Evolutionary conservation across 2,113 vertebrate species (phyloP).

Genomic region (rabbit (Oryctolagus cuniculus)): DNA sequence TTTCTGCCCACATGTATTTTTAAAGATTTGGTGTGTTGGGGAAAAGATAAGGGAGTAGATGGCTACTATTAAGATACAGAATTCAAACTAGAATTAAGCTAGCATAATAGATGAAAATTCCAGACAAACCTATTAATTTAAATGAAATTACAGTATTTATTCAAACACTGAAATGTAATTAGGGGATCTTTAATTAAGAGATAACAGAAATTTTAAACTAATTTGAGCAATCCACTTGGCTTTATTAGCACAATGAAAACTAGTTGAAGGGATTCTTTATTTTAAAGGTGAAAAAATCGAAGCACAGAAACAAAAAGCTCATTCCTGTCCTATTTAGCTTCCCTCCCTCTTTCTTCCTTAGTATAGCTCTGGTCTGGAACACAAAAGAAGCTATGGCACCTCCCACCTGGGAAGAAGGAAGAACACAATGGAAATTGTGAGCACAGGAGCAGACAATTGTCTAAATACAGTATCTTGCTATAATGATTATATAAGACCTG

Average conservation of each 20-base stretch:
- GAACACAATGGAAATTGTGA: neutral
- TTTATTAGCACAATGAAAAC: neutral
- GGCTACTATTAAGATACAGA: neutral
- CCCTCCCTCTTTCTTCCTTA: neutral
- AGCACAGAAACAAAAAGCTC: neutral
- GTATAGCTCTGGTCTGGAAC: neutral
- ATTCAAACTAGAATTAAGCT: neutral
- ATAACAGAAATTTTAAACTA: neutral
- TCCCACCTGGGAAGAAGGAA: neutral
- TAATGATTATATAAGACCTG: neutral
- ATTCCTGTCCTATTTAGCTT: neutral
- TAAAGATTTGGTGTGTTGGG: neutral
- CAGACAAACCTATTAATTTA: neutral
- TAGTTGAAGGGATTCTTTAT: neutral
- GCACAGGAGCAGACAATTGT: rapidly evolving
- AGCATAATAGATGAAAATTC: neutral
- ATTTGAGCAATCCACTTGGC: neutral
- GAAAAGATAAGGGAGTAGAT: neutral
- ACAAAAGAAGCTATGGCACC: neutral
- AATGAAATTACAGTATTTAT: neutral
- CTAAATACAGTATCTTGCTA: neutral
- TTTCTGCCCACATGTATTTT: neutral
- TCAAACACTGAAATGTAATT: neutral
- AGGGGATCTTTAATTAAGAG: neutral
- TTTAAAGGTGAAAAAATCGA: neutral